Percentiles rank a stretch among this genome's conserved stretches.
phyloP scores from a whole-genome alignment of 2,113 vertebrate species.

The Passer domesticus region DNA sequence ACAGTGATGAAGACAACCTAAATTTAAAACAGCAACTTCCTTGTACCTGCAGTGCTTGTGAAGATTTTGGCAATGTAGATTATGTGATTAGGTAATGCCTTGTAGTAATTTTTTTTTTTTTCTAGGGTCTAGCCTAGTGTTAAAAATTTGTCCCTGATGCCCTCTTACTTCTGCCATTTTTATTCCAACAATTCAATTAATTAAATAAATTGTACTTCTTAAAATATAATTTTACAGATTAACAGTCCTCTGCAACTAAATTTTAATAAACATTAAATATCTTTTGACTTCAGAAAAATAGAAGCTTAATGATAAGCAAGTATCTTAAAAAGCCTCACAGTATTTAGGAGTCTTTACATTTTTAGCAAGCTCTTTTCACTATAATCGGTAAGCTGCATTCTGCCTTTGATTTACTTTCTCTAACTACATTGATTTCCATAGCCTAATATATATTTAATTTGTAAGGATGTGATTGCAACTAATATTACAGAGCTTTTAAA shows the following conservation, averaged over 20 bases:
- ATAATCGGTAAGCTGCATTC: background rate
- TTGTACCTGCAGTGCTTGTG: background rate
- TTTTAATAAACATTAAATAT: conserved; percentile 57
- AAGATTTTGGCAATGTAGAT: background rate
- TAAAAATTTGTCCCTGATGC: conserved; percentile 35
- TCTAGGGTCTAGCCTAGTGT: background rate
- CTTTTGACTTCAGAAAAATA: conserved; percentile 33
- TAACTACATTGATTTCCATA: conserved; percentile 40
- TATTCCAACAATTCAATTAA: conserved; percentile 37
- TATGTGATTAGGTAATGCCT: background rate
- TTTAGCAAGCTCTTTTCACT: conserved; percentile 5
- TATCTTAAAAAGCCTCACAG: conserved; percentile 3
- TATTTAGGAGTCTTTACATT: background rate
- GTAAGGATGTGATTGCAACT: conserved; percentile 29
- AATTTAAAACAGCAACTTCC: background rate
- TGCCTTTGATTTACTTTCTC: conserved; percentile 45
- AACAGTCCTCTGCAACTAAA: conserved; percentile 29
- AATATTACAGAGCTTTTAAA: conserved; percentile 40
- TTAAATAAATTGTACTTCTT: conserved; percentile 44
- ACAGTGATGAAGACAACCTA: background rate
- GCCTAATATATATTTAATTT: conserved; percentile 64
- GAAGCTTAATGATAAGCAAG: background rate
- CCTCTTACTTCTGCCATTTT: conserved; percentile 55
- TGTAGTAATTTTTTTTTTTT: background rate
- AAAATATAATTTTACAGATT: conserved; percentile 41